Conservation (phyloP, 2,797 vertebrate genomes). For the Apogon talboti region DNA sequence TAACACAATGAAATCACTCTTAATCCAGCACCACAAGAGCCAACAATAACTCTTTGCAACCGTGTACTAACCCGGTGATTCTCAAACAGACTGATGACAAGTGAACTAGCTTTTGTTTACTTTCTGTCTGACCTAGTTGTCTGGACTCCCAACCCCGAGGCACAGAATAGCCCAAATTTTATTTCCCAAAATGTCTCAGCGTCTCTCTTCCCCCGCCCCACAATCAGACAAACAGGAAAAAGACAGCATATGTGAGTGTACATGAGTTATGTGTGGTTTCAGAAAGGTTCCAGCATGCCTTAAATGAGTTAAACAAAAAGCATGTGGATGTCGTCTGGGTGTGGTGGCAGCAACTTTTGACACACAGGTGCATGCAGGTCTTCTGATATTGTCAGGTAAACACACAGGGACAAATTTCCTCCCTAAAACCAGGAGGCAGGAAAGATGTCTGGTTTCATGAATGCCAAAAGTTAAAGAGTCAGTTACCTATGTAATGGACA, state of each 20-base stretch:
- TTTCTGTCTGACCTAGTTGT: slow-evolving; percentile 81
- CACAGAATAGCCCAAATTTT: slow-evolving; percentile 67
- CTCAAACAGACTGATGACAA: slow-evolving; percentile 67
- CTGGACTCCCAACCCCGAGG: slow-evolving; percentile 67
- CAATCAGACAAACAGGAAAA: slow-evolving; percentile 55
- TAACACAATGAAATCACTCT: not conserved
- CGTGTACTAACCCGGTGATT: slow-evolving; percentile 52
- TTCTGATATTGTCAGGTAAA: not conserved
- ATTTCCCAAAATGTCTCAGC: slow-evolving; percentile 53
- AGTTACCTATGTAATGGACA: slow-evolving; percentile 98
- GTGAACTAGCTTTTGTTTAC: slow-evolving; percentile 79
- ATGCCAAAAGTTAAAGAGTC: slow-evolving; percentile 1
- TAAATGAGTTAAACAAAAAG: slow-evolving; percentile 9
- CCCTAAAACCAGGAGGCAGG: slow-evolving; percentile 13
- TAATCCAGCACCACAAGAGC: not conserved
- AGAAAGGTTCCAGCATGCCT: not conserved
- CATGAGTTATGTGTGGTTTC: not conserved
- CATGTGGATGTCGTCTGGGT: slow-evolving; percentile 6
- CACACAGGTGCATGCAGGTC: slow-evolving; percentile 38
- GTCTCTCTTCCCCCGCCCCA: slow-evolving; percentile 40
- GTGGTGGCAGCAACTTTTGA: not conserved
- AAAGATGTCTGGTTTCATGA: slow-evolving; percentile 18
- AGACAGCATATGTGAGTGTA: not conserved
- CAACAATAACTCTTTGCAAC: slow-evolving; percentile 29
- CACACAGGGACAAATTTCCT: slow-evolving; percentile 23